Conservation (phyloP, 2,113 vertebrate genomes). For the Phodopus roborovskii region DNA sequence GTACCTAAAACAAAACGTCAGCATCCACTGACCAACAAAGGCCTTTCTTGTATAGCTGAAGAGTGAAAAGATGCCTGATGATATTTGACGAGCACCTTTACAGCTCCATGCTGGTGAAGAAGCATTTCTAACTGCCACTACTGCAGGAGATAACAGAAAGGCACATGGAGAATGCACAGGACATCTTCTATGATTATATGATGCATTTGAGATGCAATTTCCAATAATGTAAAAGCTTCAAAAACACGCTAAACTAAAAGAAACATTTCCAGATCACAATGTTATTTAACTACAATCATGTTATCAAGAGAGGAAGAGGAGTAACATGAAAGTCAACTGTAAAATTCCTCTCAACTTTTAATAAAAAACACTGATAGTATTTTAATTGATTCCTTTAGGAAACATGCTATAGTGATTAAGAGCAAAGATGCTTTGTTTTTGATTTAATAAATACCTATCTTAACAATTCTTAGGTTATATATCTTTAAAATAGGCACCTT, state of each 20-base stretch:
- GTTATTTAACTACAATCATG: slow-evolving; percentile 18
- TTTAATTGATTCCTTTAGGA: slow-evolving; percentile 41
- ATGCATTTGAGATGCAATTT: not conserved
- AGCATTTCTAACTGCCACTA: slow-evolving; percentile 5
- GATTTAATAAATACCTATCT: slow-evolving; percentile 34
- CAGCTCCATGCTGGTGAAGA: slow-evolving; percentile 20
- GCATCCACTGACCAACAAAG: not conserved
- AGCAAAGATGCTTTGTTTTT: not conserved
- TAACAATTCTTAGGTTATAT: not conserved
- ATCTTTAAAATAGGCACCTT: not conserved
- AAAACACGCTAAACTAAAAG: slow-evolving; percentile 16
- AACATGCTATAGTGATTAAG: not conserved
- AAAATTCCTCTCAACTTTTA: slow-evolving; percentile 45
- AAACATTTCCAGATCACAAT: slow-evolving; percentile 19
- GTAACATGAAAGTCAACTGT: not conserved
- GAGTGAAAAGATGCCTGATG: not conserved
- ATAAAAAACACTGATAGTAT: slow-evolving; percentile 21
- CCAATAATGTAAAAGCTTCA: not conserved
- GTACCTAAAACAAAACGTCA: slow-evolving; percentile 8
- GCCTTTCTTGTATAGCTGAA: not conserved
- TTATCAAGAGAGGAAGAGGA: not conserved
- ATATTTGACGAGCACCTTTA: not conserved
- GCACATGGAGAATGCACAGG: not conserved
- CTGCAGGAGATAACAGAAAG: not conserved
- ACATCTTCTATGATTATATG: slow-evolving; percentile 42